Conservation (phyloP, 2,888 invertebrate species). For the Zygothrica quintamaculata region DNA sequence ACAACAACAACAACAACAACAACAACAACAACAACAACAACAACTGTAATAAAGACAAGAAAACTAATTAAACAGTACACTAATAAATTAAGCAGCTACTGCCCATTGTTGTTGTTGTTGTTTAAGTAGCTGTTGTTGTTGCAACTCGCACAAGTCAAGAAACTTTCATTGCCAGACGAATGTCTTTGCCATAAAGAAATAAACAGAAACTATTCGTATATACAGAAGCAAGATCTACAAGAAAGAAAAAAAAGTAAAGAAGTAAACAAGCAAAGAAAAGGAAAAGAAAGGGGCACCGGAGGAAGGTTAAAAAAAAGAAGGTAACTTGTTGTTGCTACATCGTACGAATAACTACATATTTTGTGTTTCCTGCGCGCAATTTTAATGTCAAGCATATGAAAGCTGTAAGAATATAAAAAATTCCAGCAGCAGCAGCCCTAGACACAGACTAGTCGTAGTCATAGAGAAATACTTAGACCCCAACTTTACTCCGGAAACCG, state of each 20-base stretch:
- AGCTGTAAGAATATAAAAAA: conserved; percentile 61
- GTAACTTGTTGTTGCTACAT: conserved; percentile 54
- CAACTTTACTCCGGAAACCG: background rate
- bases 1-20: no score
- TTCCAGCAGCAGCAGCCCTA: conserved; percentile 27
- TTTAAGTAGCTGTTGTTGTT: conserved; percentile 35
- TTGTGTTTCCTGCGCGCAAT: conserved; percentile 46
- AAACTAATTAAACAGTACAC: conserved; percentile 70
- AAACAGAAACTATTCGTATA: conserved; percentile 50
- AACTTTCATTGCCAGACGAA: conserved; percentile 76
- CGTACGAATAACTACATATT: conserved; percentile 27
- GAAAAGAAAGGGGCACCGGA: conserved; percentile 1
- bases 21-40: no score
- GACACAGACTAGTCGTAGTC: background rate
- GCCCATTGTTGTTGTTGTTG: conserved; percentile 35
- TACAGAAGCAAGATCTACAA: conserved; percentile 25
- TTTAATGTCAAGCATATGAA: conserved; percentile 62
- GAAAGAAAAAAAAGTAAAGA: conserved; percentile 44
- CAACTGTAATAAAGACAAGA: conserved; percentile 47
- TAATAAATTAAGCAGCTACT: conserved; percentile 73
- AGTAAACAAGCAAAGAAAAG: conserved; percentile 5
- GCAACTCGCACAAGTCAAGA: conserved; percentile 56
- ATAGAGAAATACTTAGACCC: background rate
- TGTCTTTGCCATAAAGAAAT: conserved; percentile 68
- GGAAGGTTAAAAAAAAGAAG: conserved; percentile 15